Evolutionary conservation across 1,140 invertebrate genomes (phyloP).

Genomic region (Drosophila dunni): DNA sequence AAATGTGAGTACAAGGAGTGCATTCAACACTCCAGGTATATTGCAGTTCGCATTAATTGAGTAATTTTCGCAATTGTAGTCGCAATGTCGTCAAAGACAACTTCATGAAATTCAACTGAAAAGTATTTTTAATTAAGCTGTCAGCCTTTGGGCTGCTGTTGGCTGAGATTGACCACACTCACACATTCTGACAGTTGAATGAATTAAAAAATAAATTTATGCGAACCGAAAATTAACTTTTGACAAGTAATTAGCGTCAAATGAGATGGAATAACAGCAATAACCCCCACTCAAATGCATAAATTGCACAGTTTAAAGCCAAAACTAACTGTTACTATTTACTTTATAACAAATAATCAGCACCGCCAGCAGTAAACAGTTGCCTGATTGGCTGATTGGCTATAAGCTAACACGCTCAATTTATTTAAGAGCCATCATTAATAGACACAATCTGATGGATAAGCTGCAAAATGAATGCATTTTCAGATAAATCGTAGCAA

Average conservation of each 20-base stretch:
- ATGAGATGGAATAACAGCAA: too few relatives aligned
- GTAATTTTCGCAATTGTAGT: conserved; percentile 22
- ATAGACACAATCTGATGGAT: conserved; percentile 24
- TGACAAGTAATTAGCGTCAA: not conserved
- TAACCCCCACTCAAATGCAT: too few relatives aligned
- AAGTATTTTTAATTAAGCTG: conserved; percentile 66
- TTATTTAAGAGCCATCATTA: conserved; percentile 54
- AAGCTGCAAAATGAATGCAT: conserved; percentile 33
- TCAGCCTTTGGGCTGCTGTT: conserved; percentile 33
- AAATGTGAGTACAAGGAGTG: not conserved
- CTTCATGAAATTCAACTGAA: conserved; percentile 65
- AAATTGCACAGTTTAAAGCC: too few relatives aligned
- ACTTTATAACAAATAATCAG: not conserved
- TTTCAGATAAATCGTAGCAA: conserved; percentile 17
- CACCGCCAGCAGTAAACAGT: conserved; percentile 1
- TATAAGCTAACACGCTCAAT: conserved; percentile 30
- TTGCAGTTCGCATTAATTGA: conserved; percentile 8
- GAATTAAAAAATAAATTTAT: not conserved
- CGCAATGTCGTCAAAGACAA: conserved; percentile 34
- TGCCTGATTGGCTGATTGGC: conserved; percentile 14
- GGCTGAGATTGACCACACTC: conserved; percentile 14
- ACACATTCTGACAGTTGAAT: conserved; percentile 16
- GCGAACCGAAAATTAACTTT: not conserved
- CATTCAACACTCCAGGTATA: too few relatives aligned
- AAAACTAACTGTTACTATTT: too few relatives aligned